Evolutionary conservation across 2,113 vertebrate genomes (phyloP).

Genomic region (Seriola dumerili): DNA sequence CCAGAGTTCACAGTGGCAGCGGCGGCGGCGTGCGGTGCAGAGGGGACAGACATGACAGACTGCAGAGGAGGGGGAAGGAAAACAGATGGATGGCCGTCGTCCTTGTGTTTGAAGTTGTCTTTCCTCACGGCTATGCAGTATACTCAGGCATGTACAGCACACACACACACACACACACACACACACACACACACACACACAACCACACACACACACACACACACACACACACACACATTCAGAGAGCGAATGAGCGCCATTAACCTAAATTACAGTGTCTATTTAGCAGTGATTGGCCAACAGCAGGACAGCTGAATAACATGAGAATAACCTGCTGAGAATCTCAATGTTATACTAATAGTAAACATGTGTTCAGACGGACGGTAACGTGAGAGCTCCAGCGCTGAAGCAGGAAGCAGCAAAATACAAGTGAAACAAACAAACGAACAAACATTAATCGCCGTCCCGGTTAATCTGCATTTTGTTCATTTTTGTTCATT

Average conservation of each 20-base stretch:
- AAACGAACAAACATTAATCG: neutral
- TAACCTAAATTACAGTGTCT: conserved; percentile 53
- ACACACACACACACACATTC: conserved; percentile 8
- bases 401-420: neutral
- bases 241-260: conserved; percentile 31
- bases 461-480: neutral
- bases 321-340: conserved; percentile 31
- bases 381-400: neutral
- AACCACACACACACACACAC: conserved; percentile 8
- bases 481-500: conserved; percentile 3
- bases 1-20: conserved; percentile 49
- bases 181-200: conserved; percentile 20
- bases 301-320: conserved; percentile 50
- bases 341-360: conserved; percentile 24
- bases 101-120: conserved; percentile 77
- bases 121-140: conserved; percentile 67
- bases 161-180: conserved; percentile 10
- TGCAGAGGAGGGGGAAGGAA: conserved; percentile 26
- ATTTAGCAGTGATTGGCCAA: conserved; percentile 33
- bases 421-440: neutral
- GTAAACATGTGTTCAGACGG: conserved; percentile 47
- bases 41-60: conserved; percentile 33
- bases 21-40: neutral
- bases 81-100: conserved; percentile 67
- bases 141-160: conserved; percentile 29